These are phyloP conservation scores for Romanomermis culicivorax DNA, from an alignment of 2,888 invertebrate genomes.

Conservation along the genomic window DNA sequence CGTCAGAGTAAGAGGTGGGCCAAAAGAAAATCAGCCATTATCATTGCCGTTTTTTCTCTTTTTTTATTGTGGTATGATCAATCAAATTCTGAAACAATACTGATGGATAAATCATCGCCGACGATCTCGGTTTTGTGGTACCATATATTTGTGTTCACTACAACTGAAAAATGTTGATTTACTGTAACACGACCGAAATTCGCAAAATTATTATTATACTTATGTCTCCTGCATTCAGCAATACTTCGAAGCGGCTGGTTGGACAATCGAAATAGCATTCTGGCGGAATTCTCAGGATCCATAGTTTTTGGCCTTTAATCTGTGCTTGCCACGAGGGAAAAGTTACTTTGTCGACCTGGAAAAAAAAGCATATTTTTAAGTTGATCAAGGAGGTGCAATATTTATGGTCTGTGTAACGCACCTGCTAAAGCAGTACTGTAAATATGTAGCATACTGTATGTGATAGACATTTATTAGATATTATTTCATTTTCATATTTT, in stretches of 20 bases:
- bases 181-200: neutral
- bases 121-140: conserved; percentile 72
- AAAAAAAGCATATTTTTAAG: neutral
- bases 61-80: too few relatives aligned
- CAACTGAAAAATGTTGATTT: conserved; percentile 34
- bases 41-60: too few relatives aligned
- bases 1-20: too few relatives aligned
- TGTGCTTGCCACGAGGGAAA: conserved; percentile 95
- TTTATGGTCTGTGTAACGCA: too few relatives aligned
- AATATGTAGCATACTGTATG: too few relatives aligned
- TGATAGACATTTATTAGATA: too few relatives aligned
- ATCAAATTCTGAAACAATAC: conserved; percentile 86
- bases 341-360: conserved; percentile 70
- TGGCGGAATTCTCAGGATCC: conserved; percentile 72
- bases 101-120: conserved; percentile 63
- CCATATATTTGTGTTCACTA: conserved; percentile 47
- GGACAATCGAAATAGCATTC: conserved; percentile 64
- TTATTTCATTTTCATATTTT: too few relatives aligned
- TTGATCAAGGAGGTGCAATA: too few relatives aligned
- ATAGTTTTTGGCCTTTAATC: conserved; percentile 60
- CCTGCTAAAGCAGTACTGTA: too few relatives aligned
- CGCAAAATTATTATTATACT: conserved; percentile 40
- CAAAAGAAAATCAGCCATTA: too few relatives aligned
- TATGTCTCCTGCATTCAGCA: conserved; percentile 65
- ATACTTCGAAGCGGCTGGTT: conserved; percentile 40